Evolutionary conservation across 1,140 invertebrate species (phyloP), one percentile per base, ranked within the genome.

Genomic region (Apis florea): DNA sequence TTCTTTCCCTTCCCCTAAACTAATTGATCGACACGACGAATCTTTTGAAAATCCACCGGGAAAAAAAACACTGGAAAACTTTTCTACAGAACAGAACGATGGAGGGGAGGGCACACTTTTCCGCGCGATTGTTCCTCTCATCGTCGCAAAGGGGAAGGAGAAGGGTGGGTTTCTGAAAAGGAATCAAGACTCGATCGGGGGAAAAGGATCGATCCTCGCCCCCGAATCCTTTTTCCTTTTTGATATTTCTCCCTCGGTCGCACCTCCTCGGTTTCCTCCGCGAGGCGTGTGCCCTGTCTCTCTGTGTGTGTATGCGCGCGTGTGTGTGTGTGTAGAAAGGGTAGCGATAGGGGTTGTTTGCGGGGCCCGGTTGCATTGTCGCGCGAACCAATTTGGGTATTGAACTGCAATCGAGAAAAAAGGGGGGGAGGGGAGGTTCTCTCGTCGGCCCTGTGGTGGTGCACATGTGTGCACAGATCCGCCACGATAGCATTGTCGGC

Each of bases 381-480:
- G 87, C 59, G 76, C 90, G 91, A 88, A 89, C 90, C 92, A 92
- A 92, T 92, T 92, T 92, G 90, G 87, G 88, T 90, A 93, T 93
- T 92, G 90, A 92, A 90, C 91, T 85, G 89, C 90, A 85, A 92
- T 92, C 89, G 89, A 83, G 68, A 64, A 91, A 91, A 83, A 77
- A 79, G 3, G 15, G 15, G 11, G 51, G 53, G 17, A 4, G 24
- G 9, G 71, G 85, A 82, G 82, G 31, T 0, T 4, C 31, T 77
- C 72, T 74, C 70, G 76, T 79, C 72, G 73, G 82, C 26, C 31
- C 31, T 40, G 31, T n/a, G 5, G 0, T 40, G 31, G 5, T 53
- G 31, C 56, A 31, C 66, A 31, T 71, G 66, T 71, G 84, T 67
- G 74, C 78, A 83, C 77, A 88, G 84, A 88, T 82, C 64, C 72